Conservation (phyloP, 2,113 vertebrate species). For the Thalassarche chlororhynchos region DNA sequence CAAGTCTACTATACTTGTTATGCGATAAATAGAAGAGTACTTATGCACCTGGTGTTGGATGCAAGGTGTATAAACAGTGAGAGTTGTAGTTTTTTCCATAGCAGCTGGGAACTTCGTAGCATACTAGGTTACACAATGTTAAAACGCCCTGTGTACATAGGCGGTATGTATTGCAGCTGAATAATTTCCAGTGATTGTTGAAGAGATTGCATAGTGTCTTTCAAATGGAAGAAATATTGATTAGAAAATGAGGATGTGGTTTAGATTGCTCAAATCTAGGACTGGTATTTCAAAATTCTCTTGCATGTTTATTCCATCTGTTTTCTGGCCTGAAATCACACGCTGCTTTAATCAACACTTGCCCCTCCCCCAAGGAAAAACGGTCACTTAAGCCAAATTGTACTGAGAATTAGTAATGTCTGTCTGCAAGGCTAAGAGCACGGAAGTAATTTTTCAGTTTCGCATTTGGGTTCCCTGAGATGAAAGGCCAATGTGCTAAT, state of each 20-base stretch:
- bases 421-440: constrained; percentile 65
- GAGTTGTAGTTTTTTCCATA: not conserved
- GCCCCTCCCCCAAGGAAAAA: not conserved
- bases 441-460: constrained; percentile 52
- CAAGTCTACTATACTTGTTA: not conserved
- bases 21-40: not conserved
- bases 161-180: not conserved
- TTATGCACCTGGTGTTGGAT: not conserved
- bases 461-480: constrained; percentile 41
- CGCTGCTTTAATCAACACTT: not conserved
- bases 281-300: not conserved
- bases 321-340: not conserved
- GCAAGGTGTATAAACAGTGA: not conserved
- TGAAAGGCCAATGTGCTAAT: constrained; percentile 43
- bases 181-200: not conserved
- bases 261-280: not conserved
- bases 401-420: constrained; percentile 59
- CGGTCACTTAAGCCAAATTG: not conserved
- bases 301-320: not conserved
- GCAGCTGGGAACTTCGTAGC: not conserved
- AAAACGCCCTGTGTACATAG: not conserved
- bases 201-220: not conserved
- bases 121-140: not conserved
- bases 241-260: not conserved
- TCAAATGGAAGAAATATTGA: not conserved